Base-by-base conservation (phyloP, 2,888 invertebrate species). In the Drosophila percnosoma region DNA sequence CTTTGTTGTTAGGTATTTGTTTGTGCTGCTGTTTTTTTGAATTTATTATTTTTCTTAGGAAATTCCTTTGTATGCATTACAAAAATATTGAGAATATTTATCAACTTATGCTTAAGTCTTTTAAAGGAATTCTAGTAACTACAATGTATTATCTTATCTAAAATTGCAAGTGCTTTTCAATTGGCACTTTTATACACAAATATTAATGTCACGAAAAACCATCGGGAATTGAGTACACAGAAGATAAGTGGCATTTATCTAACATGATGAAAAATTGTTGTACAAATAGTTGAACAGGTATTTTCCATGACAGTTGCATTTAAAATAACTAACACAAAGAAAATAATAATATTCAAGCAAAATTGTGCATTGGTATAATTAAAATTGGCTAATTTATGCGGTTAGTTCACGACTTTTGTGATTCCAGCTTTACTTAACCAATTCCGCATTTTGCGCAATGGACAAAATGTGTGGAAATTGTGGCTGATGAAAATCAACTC, bases 61-160 rank as follows among this genome's bases (percentile, higher is more conserved):
- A 53, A 64, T 59, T 57, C 53, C 45, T 21, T 59, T 54, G 11
- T 61, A 65, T 67, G 34, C 80, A 18, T 71, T 80, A 80, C 58
- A 78, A 78, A 77, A 78, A 71, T 78, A 76, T 76, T 77, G 77
- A 80, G 81, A 80, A 76, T 67, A 57, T 70, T 48, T 80, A 38
- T 55, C 52, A 55, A 69, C 49, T 66, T 69, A 60, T 38, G 11
- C 13, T 33, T 34, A 53, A 57, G 21, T 36, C 21, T 42, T 54
- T 38, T 54, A 54, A 24, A 40, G 21, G 27, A 27, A 24, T 24
- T 42, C 40, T 58, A 62, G 18, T 54, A 53, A 38, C 29, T 73
- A 53, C 4, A 61, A 75, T 31, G 57, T 0, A 40, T 61, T 62
- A 42, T 10, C 40, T 69, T 48, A 55, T 63, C 66, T 63, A 29